phyloP scores from a whole-genome alignment of 2,113 vertebrate genomes.

The Erpornis zantholeuca region DNA sequence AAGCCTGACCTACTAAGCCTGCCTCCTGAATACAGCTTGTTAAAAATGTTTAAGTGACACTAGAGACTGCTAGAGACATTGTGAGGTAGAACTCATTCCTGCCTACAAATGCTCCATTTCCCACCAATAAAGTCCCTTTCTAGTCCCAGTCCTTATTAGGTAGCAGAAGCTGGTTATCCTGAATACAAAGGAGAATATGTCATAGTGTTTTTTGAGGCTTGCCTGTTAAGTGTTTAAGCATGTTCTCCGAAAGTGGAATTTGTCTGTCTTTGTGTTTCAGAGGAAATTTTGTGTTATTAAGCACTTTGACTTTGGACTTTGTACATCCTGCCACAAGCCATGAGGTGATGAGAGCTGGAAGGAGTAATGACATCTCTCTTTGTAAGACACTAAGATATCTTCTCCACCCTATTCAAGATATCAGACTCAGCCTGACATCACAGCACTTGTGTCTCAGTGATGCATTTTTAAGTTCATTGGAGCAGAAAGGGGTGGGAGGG shows the following conservation, averaged over 20 bases:
- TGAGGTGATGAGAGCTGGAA: background rate
- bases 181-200: background rate
- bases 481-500: background rate
- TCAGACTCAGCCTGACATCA: background rate
- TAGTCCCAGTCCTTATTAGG: background rate
- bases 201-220: background rate
- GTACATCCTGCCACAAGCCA: background rate
- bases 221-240: background rate
- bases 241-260: background rate
- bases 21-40: background rate
- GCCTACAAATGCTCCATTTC: background rate
- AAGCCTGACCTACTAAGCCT: slow-evolving; percentile 28
- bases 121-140: background rate
- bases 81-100: background rate
- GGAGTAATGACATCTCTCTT: background rate
- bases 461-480: background rate
- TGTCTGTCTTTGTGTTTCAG: background rate
- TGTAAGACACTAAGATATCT: background rate
- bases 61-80: background rate
- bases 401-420: background rate
- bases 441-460: background rate
- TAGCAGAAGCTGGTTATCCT: background rate
- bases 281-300: background rate
- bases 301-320: background rate
- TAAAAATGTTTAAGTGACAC: background rate